Percentiles rank a stretch among this genome's conserved stretches.
Conservation (phyloP, 2,888 invertebrate genomes). For the Cephus pygmeus region DNA sequence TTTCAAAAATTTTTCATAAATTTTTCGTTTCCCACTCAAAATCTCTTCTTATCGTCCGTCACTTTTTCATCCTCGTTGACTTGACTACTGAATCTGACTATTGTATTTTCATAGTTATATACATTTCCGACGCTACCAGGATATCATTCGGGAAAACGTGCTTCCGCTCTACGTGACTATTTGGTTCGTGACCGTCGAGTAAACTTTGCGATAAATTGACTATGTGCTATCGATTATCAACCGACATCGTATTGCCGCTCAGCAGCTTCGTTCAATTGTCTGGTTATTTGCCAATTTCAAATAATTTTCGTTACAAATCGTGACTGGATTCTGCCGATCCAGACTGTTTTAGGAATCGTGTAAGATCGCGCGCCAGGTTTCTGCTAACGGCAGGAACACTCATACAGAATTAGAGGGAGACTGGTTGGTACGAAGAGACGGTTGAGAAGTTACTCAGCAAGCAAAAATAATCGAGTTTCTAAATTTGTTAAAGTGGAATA, state of each 20-base stretch:
- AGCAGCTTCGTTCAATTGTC: not conserved
- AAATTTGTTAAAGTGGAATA: not conserved
- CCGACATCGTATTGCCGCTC: not conserved
- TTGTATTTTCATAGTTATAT: not conserved
- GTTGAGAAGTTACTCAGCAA: not conserved
- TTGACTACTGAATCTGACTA: not conserved
- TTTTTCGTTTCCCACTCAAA: too few species aligned
- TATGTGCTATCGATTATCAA: not conserved
- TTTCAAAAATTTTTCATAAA: too few species aligned
- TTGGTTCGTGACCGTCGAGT: not conserved
- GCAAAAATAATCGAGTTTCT: conserved; percentile 6
- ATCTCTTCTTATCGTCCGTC: too few species aligned
- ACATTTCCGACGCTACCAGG: not conserved
- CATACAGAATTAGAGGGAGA: not conserved
- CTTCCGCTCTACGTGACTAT: not conserved
- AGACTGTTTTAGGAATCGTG: too few species aligned
- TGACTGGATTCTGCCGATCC: not conserved
- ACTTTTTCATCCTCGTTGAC: not conserved
- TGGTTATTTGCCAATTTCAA: not conserved
- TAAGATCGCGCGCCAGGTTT: too few species aligned
- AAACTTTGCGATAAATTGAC: not conserved
- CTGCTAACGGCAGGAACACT: not conserved
- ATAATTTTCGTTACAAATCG: not conserved
- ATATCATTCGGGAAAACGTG: not conserved
- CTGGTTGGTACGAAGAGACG: not conserved